Evolutionary conservation across 2,113 vertebrate genomes (phyloP).

Genomic region (Platichthys stellatus): DNA sequence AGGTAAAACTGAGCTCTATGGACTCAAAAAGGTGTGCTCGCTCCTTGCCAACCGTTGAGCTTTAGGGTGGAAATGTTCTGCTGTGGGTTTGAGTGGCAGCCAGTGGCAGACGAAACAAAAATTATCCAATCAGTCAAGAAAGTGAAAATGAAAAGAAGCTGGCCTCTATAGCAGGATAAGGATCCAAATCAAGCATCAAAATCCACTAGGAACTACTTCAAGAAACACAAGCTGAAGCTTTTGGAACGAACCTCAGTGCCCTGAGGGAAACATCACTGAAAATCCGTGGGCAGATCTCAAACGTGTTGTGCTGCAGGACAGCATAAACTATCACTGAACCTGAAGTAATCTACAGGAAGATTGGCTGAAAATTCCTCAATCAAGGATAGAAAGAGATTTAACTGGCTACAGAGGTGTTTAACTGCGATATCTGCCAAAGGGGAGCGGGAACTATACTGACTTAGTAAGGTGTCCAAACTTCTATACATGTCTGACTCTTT

Average conservation of each 20-base stretch:
- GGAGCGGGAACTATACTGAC: no score
- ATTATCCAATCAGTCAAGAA: conserved; percentile 13
- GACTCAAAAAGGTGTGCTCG: background rate
- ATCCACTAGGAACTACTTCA: background rate
- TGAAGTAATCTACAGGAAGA: background rate
- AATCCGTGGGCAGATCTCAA: background rate
- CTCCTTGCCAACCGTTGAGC: background rate
- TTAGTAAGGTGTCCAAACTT: background rate
- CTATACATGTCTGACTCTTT: background rate
- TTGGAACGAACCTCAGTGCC: background rate
- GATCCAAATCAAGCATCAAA: conserved; percentile 11
- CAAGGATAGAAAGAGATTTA: background rate
- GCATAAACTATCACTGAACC: background rate
- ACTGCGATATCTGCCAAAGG: background rate
- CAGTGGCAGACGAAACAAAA: background rate
- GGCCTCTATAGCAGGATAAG: background rate
- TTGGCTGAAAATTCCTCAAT: background rate
- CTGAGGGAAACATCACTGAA: background rate
- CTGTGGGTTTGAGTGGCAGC: background rate
- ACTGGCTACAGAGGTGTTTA: background rate
- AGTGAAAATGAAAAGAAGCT: background rate
- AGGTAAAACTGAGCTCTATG: background rate
- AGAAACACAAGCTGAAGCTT: conserved; percentile 10
- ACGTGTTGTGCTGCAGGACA: background rate
- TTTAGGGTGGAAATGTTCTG: background rate